Evolutionary conservation across 2,113 vertebrate genomes (phyloP).

Genomic region (Vanacampus margaritifer): DNA sequence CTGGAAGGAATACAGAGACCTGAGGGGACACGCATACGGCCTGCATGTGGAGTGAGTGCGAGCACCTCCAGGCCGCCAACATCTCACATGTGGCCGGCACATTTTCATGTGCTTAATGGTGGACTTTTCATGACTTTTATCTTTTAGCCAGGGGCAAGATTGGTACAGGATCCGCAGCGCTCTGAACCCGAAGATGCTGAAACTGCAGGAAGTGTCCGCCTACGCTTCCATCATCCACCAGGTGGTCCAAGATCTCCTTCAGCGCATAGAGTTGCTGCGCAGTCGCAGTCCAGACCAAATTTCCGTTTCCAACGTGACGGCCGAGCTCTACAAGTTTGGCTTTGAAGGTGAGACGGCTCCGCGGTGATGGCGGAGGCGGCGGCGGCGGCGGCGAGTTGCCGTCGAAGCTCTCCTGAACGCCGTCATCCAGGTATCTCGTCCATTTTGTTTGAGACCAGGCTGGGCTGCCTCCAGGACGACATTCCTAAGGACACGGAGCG

Average conservation of each 20-base stretch:
- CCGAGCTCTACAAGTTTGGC: slow-evolving; percentile 76
- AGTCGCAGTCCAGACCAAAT: slow-evolving; percentile 49
- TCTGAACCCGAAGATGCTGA: slow-evolving; percentile 75
- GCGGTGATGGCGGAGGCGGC: too few species aligned
- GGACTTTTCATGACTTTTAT: neutral
- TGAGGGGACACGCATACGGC: slow-evolving; percentile 75
- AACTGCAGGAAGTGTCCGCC: slow-evolving; percentile 49
- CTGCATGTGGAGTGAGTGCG: slow-evolving; percentile 72
- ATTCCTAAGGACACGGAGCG: slow-evolving; percentile 66
- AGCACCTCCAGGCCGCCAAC: neutral
- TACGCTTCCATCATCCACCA: slow-evolving; percentile 62
- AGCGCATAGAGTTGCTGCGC: slow-evolving; percentile 62
- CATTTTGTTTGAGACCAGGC: slow-evolving; percentile 73
- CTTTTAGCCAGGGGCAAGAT: slow-evolving; percentile 57
- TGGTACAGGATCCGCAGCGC: slow-evolving; percentile 69
- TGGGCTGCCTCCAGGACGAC: slow-evolving; percentile 73
- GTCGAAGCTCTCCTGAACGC: neutral
- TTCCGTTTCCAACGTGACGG: slow-evolving; percentile 57
- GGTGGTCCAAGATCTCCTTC: slow-evolving; percentile 71
- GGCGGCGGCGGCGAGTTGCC: accelerated
- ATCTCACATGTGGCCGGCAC: neutral
- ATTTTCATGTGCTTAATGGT: too few species aligned
- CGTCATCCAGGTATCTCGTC: slow-evolving; percentile 61
- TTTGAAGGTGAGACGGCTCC: slow-evolving; percentile 68
- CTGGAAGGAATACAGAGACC: slow-evolving; percentile 76